These are phyloP conservation scores for Pterobdella sp. DNA, from an alignment of 2,888 invertebrate genomes.

Conservation along the genomic window DNA sequence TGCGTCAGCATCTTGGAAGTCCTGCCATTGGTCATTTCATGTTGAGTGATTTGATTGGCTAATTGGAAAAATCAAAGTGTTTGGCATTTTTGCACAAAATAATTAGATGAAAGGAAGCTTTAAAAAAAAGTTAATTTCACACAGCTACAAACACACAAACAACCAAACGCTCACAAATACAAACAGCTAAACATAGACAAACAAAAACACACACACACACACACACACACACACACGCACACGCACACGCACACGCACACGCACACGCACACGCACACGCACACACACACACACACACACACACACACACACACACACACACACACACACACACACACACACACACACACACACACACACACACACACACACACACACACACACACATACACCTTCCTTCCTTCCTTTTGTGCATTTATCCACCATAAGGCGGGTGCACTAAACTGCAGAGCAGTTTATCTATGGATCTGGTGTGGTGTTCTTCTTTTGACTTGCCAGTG, in stretches of 20 bases:
- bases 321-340: constrained; percentile 19
- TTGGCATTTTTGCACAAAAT: background rate
- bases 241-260: constrained; percentile 7
- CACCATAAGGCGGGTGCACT: too few species aligned
- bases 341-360: constrained; percentile 13
- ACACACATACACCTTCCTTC: too few species aligned
- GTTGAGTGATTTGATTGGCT: background rate
- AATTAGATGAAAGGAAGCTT: background rate
- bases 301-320: constrained; percentile 17
- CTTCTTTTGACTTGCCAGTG: too few species aligned
- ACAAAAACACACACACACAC: background rate
- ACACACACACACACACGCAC: constrained; percentile 9
- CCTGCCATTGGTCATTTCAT: background rate
- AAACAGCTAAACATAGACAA: background rate
- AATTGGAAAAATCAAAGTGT: background rate
- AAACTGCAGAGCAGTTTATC: too few species aligned
- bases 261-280: constrained; percentile 5
- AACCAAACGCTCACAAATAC: background rate
- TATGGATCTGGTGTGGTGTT: too few species aligned
- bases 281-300: constrained; percentile 15
- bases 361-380: constrained; percentile 12
- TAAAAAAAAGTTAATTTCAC: background rate
- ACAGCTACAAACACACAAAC: background rate
- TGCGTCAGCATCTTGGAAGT: constrained; percentile 7
- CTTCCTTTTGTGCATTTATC: background rate